These are phyloP conservation scores for Montipora capitata DNA, from an alignment of 92 coral and sea anemone species.

Conservation along the genomic window DNA sequence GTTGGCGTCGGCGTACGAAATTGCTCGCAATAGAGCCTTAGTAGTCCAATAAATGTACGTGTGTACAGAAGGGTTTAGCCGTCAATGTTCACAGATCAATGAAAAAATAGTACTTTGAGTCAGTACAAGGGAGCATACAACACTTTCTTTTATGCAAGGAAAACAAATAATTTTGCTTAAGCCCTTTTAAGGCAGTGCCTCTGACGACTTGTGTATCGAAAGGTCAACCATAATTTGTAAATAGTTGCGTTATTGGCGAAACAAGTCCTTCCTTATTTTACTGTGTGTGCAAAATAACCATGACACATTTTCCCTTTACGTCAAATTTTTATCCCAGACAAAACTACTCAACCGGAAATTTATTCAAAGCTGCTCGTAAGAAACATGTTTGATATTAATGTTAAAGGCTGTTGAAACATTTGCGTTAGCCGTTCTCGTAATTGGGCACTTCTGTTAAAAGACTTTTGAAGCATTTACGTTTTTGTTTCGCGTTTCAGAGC, in stretches of 20 bases:
- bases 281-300: not conserved
- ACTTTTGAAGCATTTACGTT: constrained; percentile 26
- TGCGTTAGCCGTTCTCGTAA: not conserved
- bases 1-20: too few species aligned
- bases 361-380: not conserved
- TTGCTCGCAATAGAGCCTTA: too few species aligned
- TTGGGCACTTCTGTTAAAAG: not conserved
- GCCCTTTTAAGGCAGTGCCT: not conserved
- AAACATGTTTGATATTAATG: not conserved
- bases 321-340: not conserved
- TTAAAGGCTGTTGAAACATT: not conserved
- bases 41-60: not conserved
- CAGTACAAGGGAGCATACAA: not conserved
- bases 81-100: not conserved
- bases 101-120: too few species aligned
- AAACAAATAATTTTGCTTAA: constrained; percentile 7
- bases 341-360: constrained; percentile 19
- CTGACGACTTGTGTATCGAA: not conserved
- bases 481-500: not conserved
- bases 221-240: constrained; percentile 2
- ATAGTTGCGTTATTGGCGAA: constrained; percentile 18
- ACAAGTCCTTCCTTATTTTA: constrained; percentile 14
- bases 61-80: not conserved
- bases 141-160: not conserved
- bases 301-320: constrained; percentile 19